Percentiles rank a stretch among this genome's conserved stretches.
Evolutionary conservation across 2,113 vertebrate genomes (phyloP).

Genomic region (Lepidothrix coronata): DNA sequence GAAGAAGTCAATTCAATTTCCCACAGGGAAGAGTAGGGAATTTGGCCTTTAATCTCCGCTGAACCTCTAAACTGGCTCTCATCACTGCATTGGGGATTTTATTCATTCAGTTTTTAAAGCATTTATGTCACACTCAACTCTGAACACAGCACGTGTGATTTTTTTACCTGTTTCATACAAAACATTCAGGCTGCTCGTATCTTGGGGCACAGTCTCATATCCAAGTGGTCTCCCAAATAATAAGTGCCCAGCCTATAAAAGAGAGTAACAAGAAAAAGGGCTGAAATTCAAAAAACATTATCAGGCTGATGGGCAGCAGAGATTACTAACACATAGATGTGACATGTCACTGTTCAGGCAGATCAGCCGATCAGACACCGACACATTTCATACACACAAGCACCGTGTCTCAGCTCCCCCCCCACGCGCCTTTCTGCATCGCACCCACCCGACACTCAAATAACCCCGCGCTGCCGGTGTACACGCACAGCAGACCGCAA

Average conservation of each 20-base stretch:
- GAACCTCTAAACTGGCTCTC: neutral
- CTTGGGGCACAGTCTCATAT: neutral
- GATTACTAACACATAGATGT: neutral
- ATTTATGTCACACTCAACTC: neutral
- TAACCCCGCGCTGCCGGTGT: accelerated
- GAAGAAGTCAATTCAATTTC: neutral
- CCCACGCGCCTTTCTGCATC: no score
- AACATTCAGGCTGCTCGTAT: neutral
- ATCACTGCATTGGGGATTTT: neutral
- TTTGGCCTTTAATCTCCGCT: neutral
- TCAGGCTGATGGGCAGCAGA: neutral
- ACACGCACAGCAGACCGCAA: neutral
- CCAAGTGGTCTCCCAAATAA: neutral
- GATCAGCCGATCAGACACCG: neutral
- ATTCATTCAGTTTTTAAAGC: neutral
- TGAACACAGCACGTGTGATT: neutral
- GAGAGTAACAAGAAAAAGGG: neutral
- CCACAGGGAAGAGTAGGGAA: accelerated
- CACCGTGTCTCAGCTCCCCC: accelerated
- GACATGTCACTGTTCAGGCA: neutral
- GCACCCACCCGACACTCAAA: neutral
- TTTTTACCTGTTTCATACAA: neutral
- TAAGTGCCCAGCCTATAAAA: neutral
- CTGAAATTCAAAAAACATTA: neutral
- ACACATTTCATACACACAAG: no score